Conservation (phyloP, 2,888 invertebrate species). For the Conchocele bisecta region DNA sequence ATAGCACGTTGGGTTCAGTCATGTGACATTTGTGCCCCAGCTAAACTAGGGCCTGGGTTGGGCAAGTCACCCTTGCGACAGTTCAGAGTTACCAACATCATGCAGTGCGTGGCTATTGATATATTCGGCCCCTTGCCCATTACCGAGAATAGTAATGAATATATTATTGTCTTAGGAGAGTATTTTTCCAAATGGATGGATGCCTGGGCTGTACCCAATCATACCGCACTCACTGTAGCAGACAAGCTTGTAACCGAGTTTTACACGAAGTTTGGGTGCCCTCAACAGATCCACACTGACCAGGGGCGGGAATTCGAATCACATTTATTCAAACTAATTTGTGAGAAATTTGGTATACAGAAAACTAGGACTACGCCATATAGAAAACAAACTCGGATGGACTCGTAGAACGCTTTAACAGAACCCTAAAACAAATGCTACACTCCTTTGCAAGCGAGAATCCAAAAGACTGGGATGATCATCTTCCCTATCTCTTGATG, state of each 20-base stretch:
- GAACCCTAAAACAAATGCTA: constrained; percentile 29
- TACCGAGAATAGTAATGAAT: constrained; percentile 20
- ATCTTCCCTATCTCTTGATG: constrained; percentile 36
- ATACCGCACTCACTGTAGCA: constrained; percentile 19
- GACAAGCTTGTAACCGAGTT: constrained; percentile 11
- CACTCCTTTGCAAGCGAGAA: constrained; percentile 35
- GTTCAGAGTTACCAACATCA: not conserved
- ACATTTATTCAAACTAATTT: constrained; percentile 13
- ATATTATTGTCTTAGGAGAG: constrained; percentile 20
- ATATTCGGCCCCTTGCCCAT: constrained; percentile 19
- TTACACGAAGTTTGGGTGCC: constrained; percentile 19
- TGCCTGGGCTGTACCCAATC: constrained; percentile 15
- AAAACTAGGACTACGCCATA: constrained; percentile 42
- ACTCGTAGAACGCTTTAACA: constrained; percentile 34
- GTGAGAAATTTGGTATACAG: constrained; percentile 13
- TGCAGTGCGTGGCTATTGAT: constrained; percentile 2
- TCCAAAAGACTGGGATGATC: constrained; percentile 38
- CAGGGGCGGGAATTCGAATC: constrained; percentile 32
- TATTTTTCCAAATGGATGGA: constrained; percentile 30
- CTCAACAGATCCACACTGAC: constrained; percentile 26
- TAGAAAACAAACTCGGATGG: constrained; percentile 33
- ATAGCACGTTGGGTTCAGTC: no score
- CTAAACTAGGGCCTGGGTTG: no score
- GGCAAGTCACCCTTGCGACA: not conserved
- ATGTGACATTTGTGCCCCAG: no score